phyloP scores from a whole-genome alignment of 2,797 vertebrate genomes.

The Ctenopoma kingsleyae region DNA sequence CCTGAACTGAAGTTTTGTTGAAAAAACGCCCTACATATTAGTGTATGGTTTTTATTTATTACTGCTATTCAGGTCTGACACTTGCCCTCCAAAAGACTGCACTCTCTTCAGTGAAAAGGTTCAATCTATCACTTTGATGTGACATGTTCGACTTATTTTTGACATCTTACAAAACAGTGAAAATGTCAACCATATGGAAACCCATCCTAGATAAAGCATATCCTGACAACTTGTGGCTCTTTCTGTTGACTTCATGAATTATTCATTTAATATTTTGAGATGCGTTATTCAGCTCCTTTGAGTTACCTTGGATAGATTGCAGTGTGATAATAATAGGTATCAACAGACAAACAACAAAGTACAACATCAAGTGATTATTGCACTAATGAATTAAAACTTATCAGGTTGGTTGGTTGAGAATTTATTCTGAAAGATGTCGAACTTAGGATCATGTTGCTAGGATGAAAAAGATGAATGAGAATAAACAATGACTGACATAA shows the following conservation, averaged over 20 bases:
- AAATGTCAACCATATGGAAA: constrained; percentile 35
- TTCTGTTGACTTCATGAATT: constrained; percentile 48
- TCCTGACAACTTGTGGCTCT: constrained; percentile 26
- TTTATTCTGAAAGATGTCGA: constrained; percentile 38
- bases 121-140: constrained; percentile 15
- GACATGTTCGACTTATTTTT: constrained; percentile 38
- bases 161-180: constrained; percentile 23
- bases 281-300: constrained; percentile 41
- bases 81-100: not conserved
- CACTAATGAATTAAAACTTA: constrained; percentile 26
- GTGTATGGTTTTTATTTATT: constrained; percentile 3
- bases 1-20: constrained; percentile 21
- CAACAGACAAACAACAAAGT: constrained; percentile 28
- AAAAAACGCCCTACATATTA: not conserved
- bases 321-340: constrained; percentile 19
- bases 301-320: constrained; percentile 35
- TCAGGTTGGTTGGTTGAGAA: constrained; percentile 10
- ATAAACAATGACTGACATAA: constrained; percentile 11
- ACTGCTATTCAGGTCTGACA: constrained; percentile 20
- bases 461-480: not conserved
- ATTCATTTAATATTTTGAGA: constrained; percentile 55
- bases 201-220: constrained; percentile 19
- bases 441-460: constrained; percentile 11
- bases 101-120: constrained; percentile 24
- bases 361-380: constrained; percentile 20